Evolutionary conservation across 2,888 invertebrate species (phyloP).

Genomic region (Cremastinae sp.): DNA sequence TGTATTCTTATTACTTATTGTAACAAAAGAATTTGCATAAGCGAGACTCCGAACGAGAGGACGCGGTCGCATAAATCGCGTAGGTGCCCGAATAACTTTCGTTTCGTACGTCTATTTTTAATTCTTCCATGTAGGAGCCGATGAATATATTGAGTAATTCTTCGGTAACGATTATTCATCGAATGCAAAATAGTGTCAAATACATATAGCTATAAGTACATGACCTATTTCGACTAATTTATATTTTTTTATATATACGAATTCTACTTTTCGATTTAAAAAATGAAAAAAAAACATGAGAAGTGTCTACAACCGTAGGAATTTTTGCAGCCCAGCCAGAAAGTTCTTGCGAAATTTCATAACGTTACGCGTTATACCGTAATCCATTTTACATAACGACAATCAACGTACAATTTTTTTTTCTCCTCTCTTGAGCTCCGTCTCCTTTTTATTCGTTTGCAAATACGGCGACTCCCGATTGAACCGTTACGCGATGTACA

Average conservation of each 20-base stretch:
- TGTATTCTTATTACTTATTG: not conserved
- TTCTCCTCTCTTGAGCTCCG: not conserved
- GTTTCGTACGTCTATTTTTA: constrained; percentile 14
- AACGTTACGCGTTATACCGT: constrained; percentile 62
- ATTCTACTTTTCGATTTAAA: no score
- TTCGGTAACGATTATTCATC: constrained; percentile 24
- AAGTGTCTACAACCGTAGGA: not conserved
- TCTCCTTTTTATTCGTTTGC: constrained; percentile 23
- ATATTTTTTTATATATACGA: no score
- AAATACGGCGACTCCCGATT: constrained; percentile 32
- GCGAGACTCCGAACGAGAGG: not conserved
- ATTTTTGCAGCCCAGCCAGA: not conserved
- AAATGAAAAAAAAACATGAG: no score
- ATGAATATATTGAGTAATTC: constrained; percentile 26
- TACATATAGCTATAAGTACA: no score
- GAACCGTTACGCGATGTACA: constrained; percentile 48
- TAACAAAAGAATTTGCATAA: constrained; percentile 5
- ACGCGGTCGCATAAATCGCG: not conserved
- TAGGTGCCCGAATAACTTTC: not conserved
- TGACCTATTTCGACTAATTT: no score
- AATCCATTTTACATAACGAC: constrained; percentile 65
- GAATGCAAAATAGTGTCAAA: constrained; percentile 15
- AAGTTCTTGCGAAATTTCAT: constrained; percentile 62
- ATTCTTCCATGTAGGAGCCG: not conserved
- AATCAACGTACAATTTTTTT: constrained; percentile 60